Conservation (phyloP, 2,113 vertebrate species). For the Corythornis cristatus region DNA sequence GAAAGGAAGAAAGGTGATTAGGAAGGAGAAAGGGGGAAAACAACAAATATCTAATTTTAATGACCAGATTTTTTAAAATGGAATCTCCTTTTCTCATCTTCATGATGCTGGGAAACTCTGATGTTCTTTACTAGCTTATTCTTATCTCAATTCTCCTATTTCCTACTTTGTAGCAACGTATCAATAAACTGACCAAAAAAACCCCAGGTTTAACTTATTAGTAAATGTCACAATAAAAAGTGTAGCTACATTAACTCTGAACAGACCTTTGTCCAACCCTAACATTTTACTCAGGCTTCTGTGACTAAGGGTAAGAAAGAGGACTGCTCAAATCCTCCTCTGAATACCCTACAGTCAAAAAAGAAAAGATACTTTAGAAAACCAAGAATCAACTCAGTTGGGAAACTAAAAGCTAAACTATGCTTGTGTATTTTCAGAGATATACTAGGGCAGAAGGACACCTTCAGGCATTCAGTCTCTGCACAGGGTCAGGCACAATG, state of each 20-base stretch:
- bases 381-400: neutral
- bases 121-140: neutral
- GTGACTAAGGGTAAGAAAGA: neutral
- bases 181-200: neutral
- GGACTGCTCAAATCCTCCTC: neutral
- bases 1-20: neutral
- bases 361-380: neutral
- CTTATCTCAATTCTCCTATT: neutral
- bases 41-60: neutral
- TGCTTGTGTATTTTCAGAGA: neutral
- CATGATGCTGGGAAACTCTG: neutral
- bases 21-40: neutral
- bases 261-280: neutral
- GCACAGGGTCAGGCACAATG: neutral
- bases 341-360: neutral
- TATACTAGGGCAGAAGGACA: conserved; percentile 1
- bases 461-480: neutral
- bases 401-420: conserved; percentile 6
- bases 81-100: neutral
- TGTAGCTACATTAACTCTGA: neutral
- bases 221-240: neutral
- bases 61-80: neutral
- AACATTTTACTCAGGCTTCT: neutral
- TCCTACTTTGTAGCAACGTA: neutral
- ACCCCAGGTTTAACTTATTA: neutral